Percentiles rank a stretch among this genome's conserved stretches.
phyloP scores from a whole-genome alignment of 2,113 vertebrate species.

The Eudyptes chrysolophus region DNA sequence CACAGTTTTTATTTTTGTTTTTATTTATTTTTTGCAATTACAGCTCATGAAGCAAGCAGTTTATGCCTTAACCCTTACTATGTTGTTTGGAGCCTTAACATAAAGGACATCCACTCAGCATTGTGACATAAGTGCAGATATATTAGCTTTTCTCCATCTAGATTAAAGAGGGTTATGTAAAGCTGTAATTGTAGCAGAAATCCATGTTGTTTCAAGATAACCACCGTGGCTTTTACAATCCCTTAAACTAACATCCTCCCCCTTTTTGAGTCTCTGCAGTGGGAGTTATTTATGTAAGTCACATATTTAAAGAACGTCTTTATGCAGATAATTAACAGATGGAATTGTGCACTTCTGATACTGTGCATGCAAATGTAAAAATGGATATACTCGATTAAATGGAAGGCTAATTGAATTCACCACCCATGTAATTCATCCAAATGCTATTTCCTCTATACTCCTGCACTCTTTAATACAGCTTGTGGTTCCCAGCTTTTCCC shows the following conservation, averaged over 20 bases:
- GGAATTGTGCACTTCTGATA: not conserved
- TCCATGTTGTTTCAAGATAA: not conserved
- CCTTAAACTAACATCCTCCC: not conserved
- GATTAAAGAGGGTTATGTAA: not conserved
- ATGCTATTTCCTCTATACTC: not conserved
- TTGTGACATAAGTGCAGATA: fast-evolving
- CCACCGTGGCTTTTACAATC: not conserved
- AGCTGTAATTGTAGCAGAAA: not conserved
- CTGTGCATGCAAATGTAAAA: not conserved
- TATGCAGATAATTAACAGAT: not conserved
- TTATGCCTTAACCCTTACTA: not conserved
- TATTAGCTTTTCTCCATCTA: not conserved
- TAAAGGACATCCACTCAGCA: not conserved
- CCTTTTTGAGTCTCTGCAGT: not conserved
- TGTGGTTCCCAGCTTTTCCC: not conserved
- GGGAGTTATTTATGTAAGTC: not conserved
- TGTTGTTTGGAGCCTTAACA: not conserved
- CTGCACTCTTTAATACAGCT: not conserved
- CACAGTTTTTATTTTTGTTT: not conserved
- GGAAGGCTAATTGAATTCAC: not conserved
- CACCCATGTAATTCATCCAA: not conserved
- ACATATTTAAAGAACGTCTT: not conserved
- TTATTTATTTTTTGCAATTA: not conserved
- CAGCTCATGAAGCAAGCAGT: not conserved
- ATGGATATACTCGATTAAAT: not conserved